Percentiles rank a stretch among this genome's conserved stretches.
phyloP scores from a whole-genome alignment of 2,113 vertebrate species.

The Etia nguti region DNA sequence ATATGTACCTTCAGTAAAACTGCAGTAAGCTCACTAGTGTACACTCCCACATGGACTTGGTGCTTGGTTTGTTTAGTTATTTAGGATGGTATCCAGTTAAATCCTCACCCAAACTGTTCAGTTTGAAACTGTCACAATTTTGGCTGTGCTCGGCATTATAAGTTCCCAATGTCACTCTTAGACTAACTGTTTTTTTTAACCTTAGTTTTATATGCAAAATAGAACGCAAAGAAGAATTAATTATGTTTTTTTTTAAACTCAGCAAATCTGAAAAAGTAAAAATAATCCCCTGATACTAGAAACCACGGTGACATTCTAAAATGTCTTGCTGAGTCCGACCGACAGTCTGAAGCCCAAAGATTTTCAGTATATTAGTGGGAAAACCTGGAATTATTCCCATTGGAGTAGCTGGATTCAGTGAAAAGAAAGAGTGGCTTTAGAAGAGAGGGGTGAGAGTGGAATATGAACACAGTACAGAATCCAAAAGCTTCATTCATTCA shows the following conservation, averaged over 20 bases:
- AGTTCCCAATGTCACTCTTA: not conserved
- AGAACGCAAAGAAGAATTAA: not conserved
- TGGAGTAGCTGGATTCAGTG: not conserved
- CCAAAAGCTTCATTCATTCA: not conserved
- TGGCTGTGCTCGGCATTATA: not conserved
- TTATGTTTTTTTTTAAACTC: not conserved
- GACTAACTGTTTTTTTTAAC: not conserved
- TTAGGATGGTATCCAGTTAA: not conserved
- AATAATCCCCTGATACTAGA: not conserved
- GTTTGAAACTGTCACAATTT: not conserved
- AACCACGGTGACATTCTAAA: accelerated
- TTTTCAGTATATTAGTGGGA: not conserved
- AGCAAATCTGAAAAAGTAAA: not conserved
- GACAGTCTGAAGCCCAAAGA: not conserved
- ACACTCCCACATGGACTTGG: not conserved
- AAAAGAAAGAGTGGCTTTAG: not conserved
- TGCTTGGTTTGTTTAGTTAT: not conserved
- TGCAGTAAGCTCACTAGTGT: not conserved
- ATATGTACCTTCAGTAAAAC: not conserved
- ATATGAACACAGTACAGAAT: not conserved
- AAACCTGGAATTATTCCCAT: not conserved
- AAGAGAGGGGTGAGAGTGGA: not conserved
- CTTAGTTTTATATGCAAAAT: not conserved
- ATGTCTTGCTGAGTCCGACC: not conserved
- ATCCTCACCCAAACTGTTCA: not conserved